Base-by-base conservation (phyloP, 2,888 invertebrate species). In the Sminthurides aquaticus region DNA sequence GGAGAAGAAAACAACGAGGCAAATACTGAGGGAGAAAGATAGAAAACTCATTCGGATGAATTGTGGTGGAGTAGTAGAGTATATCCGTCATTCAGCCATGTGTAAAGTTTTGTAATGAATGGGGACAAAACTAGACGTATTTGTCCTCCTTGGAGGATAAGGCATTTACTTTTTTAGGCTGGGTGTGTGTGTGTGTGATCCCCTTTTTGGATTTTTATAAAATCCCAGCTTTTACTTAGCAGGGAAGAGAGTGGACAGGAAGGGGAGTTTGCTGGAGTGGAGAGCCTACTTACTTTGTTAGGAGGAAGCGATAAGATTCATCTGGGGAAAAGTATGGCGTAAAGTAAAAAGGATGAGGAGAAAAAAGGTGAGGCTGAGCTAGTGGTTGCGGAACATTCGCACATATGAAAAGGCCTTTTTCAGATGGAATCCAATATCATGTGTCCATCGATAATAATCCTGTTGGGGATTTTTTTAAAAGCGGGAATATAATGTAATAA, bases 401-500 rank as follows among this genome's bases (percentile, higher is more conserved):
- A n/a, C n/a, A n/a, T n/a, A n/a, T n/a, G 43, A 34, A 34, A 34
- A 34, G 43, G 43, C n/a, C n/a, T n/a, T n/a, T n/a, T n/a, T n/a
- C n/a, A n/a, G n/a, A n/a, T n/a, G n/a, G 15, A 34, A 34, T 34
- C 43, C 43, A 34, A 34, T 34, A 34, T 11, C 43, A 5, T 15
- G 15, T 34, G 43, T 5, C 43, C 43, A 34, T 34, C 43, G 5
- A 34, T 34, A 34, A 34, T 34, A 34, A 34, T 34, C 8, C 43
- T 5, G 43, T 11, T 5, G 43, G 43, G 43, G 5, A 15, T 5
- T 5, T 34, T 34, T 34, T 34, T 34, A 34, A 34, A 34, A 34
- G 15, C 43, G 8, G 8, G 56, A 57, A 57, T 56, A 62, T 62
- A 57, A 62, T 56, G 62, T 62, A 62, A 62, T 62, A 62, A 62